Evolutionary conservation across 2,888 invertebrate species (phyloP).

Genomic region (Congeria kusceri): DNA sequence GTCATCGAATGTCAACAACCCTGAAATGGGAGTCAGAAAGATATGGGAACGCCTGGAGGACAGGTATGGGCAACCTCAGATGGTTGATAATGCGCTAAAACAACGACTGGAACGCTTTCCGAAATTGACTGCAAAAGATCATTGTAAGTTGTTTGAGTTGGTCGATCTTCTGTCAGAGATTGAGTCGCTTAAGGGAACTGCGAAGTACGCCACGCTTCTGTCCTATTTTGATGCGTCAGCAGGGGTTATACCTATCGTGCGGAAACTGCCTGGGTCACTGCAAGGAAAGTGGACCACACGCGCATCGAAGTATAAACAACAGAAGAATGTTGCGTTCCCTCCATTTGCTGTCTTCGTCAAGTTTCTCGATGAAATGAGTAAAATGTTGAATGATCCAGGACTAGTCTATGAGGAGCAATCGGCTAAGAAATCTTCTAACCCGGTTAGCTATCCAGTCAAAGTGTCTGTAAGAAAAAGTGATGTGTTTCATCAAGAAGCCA

Average conservation of each 20-base stretch:
- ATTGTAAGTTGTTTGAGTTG: slow-evolving; percentile 31
- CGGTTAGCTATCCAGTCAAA: too few relatives aligned
- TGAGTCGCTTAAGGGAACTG: slow-evolving; percentile 28
- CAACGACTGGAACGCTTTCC: slow-evolving; percentile 33
- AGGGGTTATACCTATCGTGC: slow-evolving; percentile 50
- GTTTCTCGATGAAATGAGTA: slow-evolving; percentile 28
- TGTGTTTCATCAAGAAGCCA: too few relatives aligned
- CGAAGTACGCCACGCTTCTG: slow-evolving; percentile 14
- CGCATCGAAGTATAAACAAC: slow-evolving; percentile 27
- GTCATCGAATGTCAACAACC: slow-evolving; percentile 14
- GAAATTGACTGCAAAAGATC: slow-evolving; percentile 28
- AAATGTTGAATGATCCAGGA: slow-evolving; percentile 32
- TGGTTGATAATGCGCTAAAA: slow-evolving; percentile 31
- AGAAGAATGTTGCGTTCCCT: slow-evolving; percentile 19
- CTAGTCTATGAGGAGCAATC: slow-evolving; percentile 14
- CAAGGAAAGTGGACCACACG: slow-evolving; percentile 32
- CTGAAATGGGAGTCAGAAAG: neutral
- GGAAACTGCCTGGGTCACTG: slow-evolving; percentile 37
- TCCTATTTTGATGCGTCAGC: slow-evolving; percentile 53
- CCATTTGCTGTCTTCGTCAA: slow-evolving; percentile 26
- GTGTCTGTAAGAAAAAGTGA: too few relatives aligned
- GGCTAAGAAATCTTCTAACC: too few relatives aligned
- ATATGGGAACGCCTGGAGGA: slow-evolving; percentile 49
- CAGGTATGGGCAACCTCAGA: slow-evolving; percentile 34
- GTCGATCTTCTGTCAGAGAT: slow-evolving; percentile 43